A percentile compares a stretch with the other conserved stretches of the same genome.
Evolutionary conservation across 2,113 vertebrate genomes (phyloP).

Genomic region (Hippocampus zosterae): DNA sequence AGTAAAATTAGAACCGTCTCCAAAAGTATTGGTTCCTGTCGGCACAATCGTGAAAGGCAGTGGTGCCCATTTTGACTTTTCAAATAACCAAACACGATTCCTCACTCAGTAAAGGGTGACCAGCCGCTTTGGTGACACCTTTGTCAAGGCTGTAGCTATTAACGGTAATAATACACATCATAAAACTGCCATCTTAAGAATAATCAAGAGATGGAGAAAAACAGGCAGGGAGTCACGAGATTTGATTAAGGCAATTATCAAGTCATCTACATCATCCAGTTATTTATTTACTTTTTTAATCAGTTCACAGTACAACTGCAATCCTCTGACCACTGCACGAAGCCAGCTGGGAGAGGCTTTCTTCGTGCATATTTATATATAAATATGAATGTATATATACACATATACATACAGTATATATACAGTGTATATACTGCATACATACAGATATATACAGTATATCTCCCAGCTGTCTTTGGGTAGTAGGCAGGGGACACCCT

Average conservation of each 20-base stretch:
- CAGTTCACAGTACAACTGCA: not conserved
- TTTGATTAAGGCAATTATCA: conserved; percentile 46
- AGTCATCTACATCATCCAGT: conserved; percentile 37
- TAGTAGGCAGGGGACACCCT: too few relatives aligned
- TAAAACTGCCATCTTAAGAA: conserved; percentile 45
- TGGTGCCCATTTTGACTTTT: too few relatives aligned
- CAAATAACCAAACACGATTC: not conserved
- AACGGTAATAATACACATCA: conserved; percentile 53
- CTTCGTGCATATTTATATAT: too few relatives aligned
- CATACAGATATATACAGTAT: too few relatives aligned
- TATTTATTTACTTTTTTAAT: conserved; percentile 8
- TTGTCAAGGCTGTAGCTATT: conserved; percentile 36
- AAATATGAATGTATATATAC: too few relatives aligned
- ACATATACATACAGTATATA: too few relatives aligned
- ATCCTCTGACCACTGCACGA: not conserved
- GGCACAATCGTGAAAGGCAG: too few relatives aligned
- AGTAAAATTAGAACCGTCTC: too few relatives aligned
- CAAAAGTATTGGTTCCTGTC: too few relatives aligned
- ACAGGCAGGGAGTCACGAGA: conserved; percentile 25
- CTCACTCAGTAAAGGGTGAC: not conserved
- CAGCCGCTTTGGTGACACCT: conserved; percentile 36
- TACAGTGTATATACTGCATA: too few relatives aligned
- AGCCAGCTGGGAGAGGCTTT: too few relatives aligned
- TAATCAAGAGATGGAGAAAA: conserved; percentile 2
- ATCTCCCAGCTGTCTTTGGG: too few relatives aligned